Evolutionary conservation across 2,797 vertebrate species (phyloP), one percentile per base, ranked within the genome.

Genomic region (Gephyroberyx darwinii): DNA sequence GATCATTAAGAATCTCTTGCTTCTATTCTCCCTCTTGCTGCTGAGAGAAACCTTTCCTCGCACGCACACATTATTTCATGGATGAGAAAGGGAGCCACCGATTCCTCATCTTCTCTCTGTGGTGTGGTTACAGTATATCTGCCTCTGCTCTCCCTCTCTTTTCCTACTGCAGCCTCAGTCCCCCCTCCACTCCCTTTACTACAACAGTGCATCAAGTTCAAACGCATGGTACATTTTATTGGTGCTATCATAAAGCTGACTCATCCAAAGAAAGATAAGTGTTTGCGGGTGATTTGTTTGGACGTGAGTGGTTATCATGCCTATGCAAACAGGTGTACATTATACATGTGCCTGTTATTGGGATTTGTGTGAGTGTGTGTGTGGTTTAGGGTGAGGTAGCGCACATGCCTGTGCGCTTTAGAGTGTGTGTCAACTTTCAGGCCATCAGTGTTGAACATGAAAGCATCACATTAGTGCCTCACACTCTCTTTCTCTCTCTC

Each of bases 381-480:
- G 13, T 19, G 22, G 52, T 53, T 9, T 30, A 12, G 22, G 51
- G 43, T 68, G 19, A 58, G 5, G 52, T 61, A 22, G 33, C 20
- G 65, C 67, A 59, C 31, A 0, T 69, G 57, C 17, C 4, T 31
- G 50, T 73, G 22, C n/a, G 13, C 39, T 75, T 65, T 43, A 66
- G 63, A 75, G 1, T 16, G 55, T 59, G 75, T 60, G 65, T 81
- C 69, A 80, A 78, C 62, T 16, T 65, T 39, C 51, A 26, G 59
- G 52, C 69, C 73, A 70, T 79, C 74, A 70, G 77, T 73, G 75
- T 80, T 75, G 66, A 83, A 88, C 81, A 89, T 84, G 78, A 84
- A 87, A 85, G 64, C 84, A 50, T 50, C 47, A 50, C 47, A 5
- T 17, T 19, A 19, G 47, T 43, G 2, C 3, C 41, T 9, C 39